Percentiles rank a stretch among this genome's conserved stretches.
Conservation (phyloP, 2,113 vertebrate genomes). For the Hypocryptadius cinnamomeus region DNA sequence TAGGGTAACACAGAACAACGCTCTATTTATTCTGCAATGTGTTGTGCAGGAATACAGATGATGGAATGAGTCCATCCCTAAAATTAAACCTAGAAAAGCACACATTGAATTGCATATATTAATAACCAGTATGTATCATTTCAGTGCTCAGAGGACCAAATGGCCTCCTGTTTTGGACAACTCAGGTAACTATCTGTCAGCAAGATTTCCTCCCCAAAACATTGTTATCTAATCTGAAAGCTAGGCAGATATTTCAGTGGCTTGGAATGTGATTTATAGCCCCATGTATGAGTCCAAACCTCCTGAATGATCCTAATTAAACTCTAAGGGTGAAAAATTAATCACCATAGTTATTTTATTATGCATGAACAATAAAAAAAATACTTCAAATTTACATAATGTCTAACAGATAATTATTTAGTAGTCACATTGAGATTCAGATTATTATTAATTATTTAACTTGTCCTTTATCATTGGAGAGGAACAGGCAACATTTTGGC, state of each 20-base stretch:
- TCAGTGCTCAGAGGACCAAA: neutral
- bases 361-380: slow-evolving; percentile 32
- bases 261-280: slow-evolving; percentile 16
- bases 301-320: slow-evolving; percentile 50
- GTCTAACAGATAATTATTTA: slow-evolving; percentile 20
- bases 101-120: neutral
- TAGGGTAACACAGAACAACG: neutral
- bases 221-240: neutral
- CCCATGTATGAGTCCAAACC: neutral
- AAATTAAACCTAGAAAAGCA: slow-evolving; percentile 24
- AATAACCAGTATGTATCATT: neutral
- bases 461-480: neutral
- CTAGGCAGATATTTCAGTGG: neutral
- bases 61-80: slow-evolving; percentile 4
- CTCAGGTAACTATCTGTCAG: neutral
- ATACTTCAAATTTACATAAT: slow-evolving; percentile 37
- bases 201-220: neutral
- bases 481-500: neutral
- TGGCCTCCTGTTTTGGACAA: neutral
- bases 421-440: neutral
- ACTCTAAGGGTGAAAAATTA: slow-evolving; percentile 53
- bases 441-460: slow-evolving; percentile 29
- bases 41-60: neutral
- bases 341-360: slow-evolving; percentile 24
- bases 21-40: neutral